phyloP scores from a whole-genome alignment of 2,113 vertebrate species.

The Centrocercus urophasianus region DNA sequence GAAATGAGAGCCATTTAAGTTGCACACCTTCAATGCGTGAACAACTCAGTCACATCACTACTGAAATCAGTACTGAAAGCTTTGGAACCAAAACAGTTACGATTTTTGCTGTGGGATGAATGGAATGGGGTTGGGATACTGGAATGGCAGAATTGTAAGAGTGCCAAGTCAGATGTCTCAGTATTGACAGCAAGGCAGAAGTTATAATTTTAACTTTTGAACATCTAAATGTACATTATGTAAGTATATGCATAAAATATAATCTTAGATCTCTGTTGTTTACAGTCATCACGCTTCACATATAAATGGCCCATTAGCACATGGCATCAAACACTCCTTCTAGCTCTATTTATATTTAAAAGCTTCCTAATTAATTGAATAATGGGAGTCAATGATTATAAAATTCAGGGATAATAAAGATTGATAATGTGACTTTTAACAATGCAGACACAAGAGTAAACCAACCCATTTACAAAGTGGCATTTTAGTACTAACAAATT shows the following conservation, averaged over 20 bases:
- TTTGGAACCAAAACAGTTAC: background rate
- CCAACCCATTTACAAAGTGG: background rate
- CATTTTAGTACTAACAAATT: background rate
- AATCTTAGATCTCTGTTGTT: background rate
- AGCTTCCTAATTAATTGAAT: background rate
- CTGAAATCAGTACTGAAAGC: background rate
- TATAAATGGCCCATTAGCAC: background rate
- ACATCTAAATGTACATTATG: background rate
- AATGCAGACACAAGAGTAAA: background rate
- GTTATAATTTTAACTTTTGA: background rate
- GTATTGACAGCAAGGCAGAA: background rate
- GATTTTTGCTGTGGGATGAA: background rate
- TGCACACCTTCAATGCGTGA: rapidly evolving
- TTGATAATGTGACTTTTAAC: background rate
- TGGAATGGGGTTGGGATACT: background rate
- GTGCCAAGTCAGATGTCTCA: background rate
- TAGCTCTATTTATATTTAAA: background rate
- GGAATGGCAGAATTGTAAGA: background rate
- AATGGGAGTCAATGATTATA: background rate
- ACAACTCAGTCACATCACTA: background rate
- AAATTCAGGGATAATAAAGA: background rate
- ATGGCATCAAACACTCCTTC: background rate
- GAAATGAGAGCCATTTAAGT: background rate
- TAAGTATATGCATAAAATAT: background rate
- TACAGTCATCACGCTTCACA: background rate